A percentile compares a stretch with the other conserved stretches of the same genome.
These are phyloP conservation scores for Halcyon badia DNA, from an alignment of 2,797 vertebrate genomes.

Conservation along the genomic window DNA sequence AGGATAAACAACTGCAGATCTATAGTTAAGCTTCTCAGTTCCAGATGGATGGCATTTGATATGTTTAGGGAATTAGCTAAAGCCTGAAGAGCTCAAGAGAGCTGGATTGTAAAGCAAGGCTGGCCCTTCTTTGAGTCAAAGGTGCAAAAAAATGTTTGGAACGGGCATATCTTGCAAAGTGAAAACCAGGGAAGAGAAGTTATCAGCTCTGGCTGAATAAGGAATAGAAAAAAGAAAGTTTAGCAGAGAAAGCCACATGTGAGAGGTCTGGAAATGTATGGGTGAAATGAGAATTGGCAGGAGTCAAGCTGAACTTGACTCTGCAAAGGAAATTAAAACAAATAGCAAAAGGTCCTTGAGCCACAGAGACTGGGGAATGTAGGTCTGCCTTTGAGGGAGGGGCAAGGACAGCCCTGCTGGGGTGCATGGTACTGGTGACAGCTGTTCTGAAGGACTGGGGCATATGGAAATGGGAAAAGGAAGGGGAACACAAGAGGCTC, in stretches of 20 bases:
- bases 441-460: neutral
- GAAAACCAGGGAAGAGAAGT: neutral
- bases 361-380: neutral
- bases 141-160: neutral
- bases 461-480: neutral
- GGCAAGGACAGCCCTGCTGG: neutral
- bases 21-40: neutral
- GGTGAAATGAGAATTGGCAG: neutral
- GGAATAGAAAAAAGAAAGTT: neutral
- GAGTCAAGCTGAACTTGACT: neutral
- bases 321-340: neutral
- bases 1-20: neutral
- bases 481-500: neutral
- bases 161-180: neutral
- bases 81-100: neutral
- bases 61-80: neutral
- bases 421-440: neutral
- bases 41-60: neutral
- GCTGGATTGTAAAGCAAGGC: neutral
- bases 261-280: neutral
- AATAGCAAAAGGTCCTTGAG: neutral
- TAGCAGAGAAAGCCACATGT: neutral
- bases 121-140: neutral
- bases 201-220: neutral
- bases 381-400: neutral